Conservation (phyloP, 2,888 invertebrate species). For the Cylloceria caligata region DNA sequence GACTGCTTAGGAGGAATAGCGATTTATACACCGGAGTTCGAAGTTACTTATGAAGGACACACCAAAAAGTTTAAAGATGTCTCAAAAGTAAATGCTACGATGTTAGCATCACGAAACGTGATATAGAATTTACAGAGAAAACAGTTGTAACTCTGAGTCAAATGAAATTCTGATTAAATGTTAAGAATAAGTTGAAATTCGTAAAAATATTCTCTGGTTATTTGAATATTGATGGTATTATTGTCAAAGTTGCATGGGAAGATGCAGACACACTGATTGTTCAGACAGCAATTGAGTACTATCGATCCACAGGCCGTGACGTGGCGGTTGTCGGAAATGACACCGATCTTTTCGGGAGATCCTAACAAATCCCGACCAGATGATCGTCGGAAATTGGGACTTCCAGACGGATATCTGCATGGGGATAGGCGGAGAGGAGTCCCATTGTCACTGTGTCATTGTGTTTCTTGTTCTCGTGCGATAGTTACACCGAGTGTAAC, state of each 20-base stretch:
- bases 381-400: too few relatives aligned
- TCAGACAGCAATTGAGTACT: conserved; percentile 47
- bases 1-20: conserved; percentile 60
- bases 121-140: conserved; percentile 62
- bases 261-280: conserved; percentile 68
- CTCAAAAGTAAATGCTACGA: too few relatives aligned
- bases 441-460: too few relatives aligned
- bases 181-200: conserved; percentile 66
- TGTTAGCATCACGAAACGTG: conserved; percentile 7
- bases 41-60: conserved; percentile 53
- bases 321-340: conserved; percentile 59
- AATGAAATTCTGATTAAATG: conserved; percentile 68
- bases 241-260: conserved; percentile 59
- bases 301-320: conserved; percentile 9
- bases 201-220: conserved; percentile 59
- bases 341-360: conserved; percentile 57
- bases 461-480: too few relatives aligned
- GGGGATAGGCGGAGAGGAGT: too few relatives aligned
- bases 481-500: too few relatives aligned
- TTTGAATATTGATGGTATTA: conserved; percentile 51
- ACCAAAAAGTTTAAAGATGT: too few relatives aligned
- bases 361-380: too few relatives aligned
- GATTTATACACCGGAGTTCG: conserved; percentile 51
- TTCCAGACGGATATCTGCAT: too few relatives aligned
- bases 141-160: conserved; percentile 65